Percentiles rank a stretch among this genome's conserved stretches.
Evolutionary conservation across 2,113 vertebrate species (phyloP).

Genomic region (Oreochromis niloticus): DNA sequence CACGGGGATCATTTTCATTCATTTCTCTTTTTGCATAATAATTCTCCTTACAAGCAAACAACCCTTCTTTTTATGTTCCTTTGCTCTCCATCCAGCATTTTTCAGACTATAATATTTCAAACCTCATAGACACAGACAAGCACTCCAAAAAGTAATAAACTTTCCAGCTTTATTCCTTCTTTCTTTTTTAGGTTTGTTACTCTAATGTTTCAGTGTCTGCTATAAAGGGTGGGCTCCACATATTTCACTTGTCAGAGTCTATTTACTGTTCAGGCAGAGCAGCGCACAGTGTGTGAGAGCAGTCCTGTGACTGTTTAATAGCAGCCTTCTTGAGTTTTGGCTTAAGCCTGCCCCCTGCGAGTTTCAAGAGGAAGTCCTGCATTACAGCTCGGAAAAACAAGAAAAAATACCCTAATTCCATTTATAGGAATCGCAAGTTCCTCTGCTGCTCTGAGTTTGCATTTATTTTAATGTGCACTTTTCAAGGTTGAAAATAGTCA

Average conservation of each 20-base stretch:
- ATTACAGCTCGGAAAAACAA: neutral
- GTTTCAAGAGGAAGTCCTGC: neutral
- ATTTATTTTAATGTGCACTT: neutral
- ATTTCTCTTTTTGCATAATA: neutral
- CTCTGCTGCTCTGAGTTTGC: neutral
- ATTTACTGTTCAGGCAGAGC: neutral
- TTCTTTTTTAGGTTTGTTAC: neutral
- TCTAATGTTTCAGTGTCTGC: neutral
- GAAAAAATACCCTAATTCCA: neutral
- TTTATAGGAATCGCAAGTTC: neutral
- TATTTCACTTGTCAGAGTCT: neutral
- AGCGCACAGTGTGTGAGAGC: neutral
- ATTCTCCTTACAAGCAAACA: neutral
- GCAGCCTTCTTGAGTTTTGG: neutral
- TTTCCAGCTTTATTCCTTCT: neutral
- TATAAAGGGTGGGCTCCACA: neutral
- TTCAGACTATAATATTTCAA: neutral
- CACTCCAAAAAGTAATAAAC: neutral
- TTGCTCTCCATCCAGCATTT: neutral
- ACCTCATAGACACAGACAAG: neutral
- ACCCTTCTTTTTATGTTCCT: neutral
- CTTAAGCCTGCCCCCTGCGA: neutral
- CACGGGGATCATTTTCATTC: neutral
- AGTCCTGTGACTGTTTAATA: neutral
- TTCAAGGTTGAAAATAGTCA: neutral